These are phyloP conservation scores for Fundulus diaphanus DNA, from an alignment of 2,797 vertebrate species.

Conservation along the genomic window DNA sequence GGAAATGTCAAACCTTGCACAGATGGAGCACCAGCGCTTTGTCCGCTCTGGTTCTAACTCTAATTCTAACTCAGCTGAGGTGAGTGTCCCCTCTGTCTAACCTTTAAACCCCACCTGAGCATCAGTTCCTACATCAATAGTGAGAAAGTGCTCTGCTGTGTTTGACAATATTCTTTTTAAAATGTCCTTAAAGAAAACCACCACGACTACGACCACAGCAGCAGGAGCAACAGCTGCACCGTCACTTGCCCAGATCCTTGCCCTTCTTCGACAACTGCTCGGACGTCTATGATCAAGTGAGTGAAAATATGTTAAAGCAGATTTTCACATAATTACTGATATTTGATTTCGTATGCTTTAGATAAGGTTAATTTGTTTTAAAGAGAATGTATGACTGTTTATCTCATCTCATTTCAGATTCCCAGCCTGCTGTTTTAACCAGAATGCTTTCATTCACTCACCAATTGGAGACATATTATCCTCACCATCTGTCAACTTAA, in stretches of 20 bases:
- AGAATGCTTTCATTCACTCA: neutral
- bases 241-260: neutral
- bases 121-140: neutral
- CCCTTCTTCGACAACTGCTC: neutral
- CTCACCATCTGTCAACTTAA: neutral
- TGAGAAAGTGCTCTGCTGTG: neutral
- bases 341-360: neutral
- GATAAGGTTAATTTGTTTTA: neutral
- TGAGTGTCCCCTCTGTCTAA: neutral
- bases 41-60: neutral
- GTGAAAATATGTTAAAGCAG: neutral
- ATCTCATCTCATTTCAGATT: conserved; percentile 1
- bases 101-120: too few species aligned
- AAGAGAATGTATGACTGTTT: neutral
- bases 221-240: neutral
- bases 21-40: conserved; percentile 2
- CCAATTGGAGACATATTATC: neutral
- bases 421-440: neutral
- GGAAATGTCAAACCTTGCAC: neutral
- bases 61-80: neutral
- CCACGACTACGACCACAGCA: neutral
- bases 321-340: neutral
- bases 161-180: neutral
- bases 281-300: neutral
- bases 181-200: neutral